Evolutionary conservation across 2,797 vertebrate species (phyloP), one percentile per base, ranked within the genome.

Genomic region (Hippopotamyrus pictus): DNA sequence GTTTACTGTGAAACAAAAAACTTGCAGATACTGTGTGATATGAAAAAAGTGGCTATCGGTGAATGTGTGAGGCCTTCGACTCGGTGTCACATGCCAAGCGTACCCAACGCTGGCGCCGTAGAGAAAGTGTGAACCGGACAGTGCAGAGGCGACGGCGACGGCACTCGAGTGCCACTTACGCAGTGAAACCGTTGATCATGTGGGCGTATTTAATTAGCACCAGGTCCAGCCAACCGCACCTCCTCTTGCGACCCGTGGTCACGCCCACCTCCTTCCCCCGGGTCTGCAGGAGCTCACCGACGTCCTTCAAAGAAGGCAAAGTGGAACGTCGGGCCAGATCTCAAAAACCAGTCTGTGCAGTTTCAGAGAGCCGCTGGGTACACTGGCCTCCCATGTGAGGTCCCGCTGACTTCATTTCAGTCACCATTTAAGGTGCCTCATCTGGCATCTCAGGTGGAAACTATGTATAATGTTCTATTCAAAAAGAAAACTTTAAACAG

Each of bases 161-260:
- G 14, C 69, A 14, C 14, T 51, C 22, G 14, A 3, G 37, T 7
- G 59, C 83, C 17, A 97, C 98, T 97, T 94, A 99, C 98, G 98
- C 98, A 19, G 98, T 99, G 93, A 99, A 99, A 90, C 98, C 98
- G 88, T 99, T 99, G 90, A 99, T 99, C 98, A 99, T 99, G 92
- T 99, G 97, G 89, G 97, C 98, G 1, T 99, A 99, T 97, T 96
- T 97, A 91, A 99, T 96, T 91, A 96, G 96, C 93, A 99, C 97
- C 17, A 99, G 96, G 93, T 99, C 98, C 93, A 99, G 95, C 98
- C 98, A 99, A 93, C 98, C 98, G 88, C 98, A 99, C 92, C 98
- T 96, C 93, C 98, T 97, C 94, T 97, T 99, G 90, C 98, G 97
- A 90, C 98, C 98, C 3, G 98, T 99, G 89, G 98, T 99, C 93